phyloP scores from a whole-genome alignment of 2,797 vertebrate species.

The Lindbergichthys nudifrons region DNA sequence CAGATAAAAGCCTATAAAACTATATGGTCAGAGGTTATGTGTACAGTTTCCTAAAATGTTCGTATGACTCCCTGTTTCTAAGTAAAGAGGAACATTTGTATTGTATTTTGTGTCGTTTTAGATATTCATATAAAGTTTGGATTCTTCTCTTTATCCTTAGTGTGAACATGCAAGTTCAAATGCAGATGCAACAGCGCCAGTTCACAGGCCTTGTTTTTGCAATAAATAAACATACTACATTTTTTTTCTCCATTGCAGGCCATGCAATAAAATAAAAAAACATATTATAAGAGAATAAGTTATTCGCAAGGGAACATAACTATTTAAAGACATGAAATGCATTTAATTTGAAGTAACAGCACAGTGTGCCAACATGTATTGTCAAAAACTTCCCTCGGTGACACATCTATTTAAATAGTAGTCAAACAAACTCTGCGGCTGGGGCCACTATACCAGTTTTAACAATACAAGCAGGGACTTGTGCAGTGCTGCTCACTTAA shows the following conservation, averaged over 20 bases:
- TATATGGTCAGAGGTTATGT: neutral
- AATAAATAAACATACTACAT: neutral
- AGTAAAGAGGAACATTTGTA: neutral
- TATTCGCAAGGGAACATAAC: neutral
- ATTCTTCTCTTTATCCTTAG: neutral
- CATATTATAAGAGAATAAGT: neutral
- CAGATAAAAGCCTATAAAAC: neutral
- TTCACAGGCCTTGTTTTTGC: neutral
- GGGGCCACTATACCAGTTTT: slow-evolving; percentile 29
- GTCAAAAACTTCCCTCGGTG: slow-evolving; percentile 8
- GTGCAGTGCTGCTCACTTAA: slow-evolving; percentile 13
- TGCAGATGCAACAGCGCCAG: neutral
- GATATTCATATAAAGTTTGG: neutral
- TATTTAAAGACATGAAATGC: neutral
- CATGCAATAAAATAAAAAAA: neutral
- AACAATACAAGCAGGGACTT: slow-evolving; percentile 48
- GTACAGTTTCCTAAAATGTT: neutral
- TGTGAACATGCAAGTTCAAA: neutral
- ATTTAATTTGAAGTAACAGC: neutral
- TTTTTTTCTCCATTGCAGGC: neutral
- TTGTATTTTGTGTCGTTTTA: neutral
- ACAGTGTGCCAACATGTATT: neutral
- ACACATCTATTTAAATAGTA: neutral
- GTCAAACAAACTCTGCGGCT: slow-evolving; percentile 13
- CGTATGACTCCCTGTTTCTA: neutral